Percentiles rank a stretch among this genome's conserved stretches.
These are phyloP conservation scores for Epinotia nisella DNA, from an alignment of 2,888 invertebrate species.

Conservation along the genomic window DNA sequence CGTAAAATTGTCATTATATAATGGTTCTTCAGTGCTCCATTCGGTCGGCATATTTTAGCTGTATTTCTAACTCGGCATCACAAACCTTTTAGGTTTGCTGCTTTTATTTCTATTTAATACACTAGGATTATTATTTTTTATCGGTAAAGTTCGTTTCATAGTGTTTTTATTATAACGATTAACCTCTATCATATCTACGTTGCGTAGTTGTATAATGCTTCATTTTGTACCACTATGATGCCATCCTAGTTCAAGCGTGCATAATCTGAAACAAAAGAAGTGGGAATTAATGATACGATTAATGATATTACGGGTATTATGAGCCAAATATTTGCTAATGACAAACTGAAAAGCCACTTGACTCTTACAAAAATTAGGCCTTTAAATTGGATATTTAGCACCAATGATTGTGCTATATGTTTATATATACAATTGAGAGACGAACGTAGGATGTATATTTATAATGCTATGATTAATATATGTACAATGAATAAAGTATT, in stretches of 20 bases:
- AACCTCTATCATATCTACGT: constrained; percentile 1
- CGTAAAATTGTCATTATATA: constrained; percentile 58
- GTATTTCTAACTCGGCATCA: constrained; percentile 72
- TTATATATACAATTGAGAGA: too few relatives aligned
- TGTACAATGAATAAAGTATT: too few relatives aligned
- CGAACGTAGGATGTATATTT: too few relatives aligned
- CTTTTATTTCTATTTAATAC: constrained; percentile 62
- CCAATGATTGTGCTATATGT: too few relatives aligned
- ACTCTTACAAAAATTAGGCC: too few relatives aligned
- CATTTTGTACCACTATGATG: constrained; percentile 22
- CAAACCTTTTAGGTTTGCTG: constrained; percentile 67
- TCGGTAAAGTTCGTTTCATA: constrained; percentile 42
- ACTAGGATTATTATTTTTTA: constrained; percentile 47
- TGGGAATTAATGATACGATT: constrained; percentile 36
- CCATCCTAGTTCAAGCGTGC: constrained; percentile 43
- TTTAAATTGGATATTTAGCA: too few relatives aligned
- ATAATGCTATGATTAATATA: too few relatives aligned
- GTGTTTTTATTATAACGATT: constrained; percentile 30
- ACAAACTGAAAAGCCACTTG: neutral
- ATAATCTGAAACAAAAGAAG: constrained; percentile 53
- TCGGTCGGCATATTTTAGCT: constrained; percentile 73
- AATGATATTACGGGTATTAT: constrained; percentile 1
- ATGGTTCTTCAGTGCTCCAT: constrained; percentile 64
- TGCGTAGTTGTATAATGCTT: constrained; percentile 3
- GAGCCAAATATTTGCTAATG: constrained; percentile 16